Evolutionary conservation across 2,888 invertebrate species (phyloP).

Genomic region (Caenorhabditis sp.): DNA sequence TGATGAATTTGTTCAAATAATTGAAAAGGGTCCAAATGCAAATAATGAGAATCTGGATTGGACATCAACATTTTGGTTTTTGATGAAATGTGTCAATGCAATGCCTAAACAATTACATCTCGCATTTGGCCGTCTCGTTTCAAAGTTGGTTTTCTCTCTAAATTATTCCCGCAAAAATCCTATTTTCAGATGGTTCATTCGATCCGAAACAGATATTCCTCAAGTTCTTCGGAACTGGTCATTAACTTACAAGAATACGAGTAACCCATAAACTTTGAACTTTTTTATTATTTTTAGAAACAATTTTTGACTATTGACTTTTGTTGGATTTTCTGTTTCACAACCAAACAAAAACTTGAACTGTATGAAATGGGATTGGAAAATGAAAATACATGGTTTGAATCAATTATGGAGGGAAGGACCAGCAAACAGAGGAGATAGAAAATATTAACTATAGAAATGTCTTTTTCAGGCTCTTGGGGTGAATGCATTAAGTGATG

Average conservation of each 20-base stretch:
- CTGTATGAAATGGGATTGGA: constrained; percentile 4
- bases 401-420: constrained; percentile 13
- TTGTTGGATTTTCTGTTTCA: neutral
- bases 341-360: neutral
- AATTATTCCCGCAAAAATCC: too few relatives aligned
- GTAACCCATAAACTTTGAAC: neutral
- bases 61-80: constrained; percentile 33
- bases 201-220: neutral
- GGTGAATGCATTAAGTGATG: constrained; percentile 27
- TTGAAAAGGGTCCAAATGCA: neutral
- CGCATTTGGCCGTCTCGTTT: constrained; percentile 23
- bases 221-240: neutral
- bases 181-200: constrained; percentile 4
- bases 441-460: too few relatives aligned
- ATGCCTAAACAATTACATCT: constrained; percentile 26
- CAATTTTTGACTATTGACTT: neutral
- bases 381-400: neutral
- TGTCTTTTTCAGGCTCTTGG: neutral
- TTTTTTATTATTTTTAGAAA: neutral
- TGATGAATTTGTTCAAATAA: constrained; percentile 25
- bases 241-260: neutral
- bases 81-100: constrained; percentile 20
- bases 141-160: constrained; percentile 23
- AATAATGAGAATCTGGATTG: constrained; percentile 12
- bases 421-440: neutral